Evolutionary conservation across 1,140 invertebrate genomes (phyloP).

Genomic region (Drosophila albomicans): DNA sequence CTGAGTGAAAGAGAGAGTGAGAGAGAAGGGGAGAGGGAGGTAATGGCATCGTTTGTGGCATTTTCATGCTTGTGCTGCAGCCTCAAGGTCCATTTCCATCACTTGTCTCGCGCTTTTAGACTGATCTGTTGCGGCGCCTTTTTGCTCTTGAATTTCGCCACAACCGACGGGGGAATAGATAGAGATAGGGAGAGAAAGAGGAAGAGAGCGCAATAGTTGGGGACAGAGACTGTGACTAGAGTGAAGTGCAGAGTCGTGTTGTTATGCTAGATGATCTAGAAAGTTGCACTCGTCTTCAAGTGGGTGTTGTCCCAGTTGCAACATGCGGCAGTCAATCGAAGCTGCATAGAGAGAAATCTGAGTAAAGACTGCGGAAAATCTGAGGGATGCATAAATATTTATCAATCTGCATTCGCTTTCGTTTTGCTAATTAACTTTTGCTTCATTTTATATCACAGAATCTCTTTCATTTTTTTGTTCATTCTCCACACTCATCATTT

Average conservation of each 20-base stretch:
- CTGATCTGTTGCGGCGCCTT: constrained; percentile 14
- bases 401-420: background rate
- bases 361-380: background rate
- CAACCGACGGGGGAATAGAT: background rate
- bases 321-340: constrained; percentile 3
- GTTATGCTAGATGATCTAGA: constrained; percentile 15
- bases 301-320: constrained; percentile 22
- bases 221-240: background rate
- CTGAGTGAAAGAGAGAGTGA: background rate
- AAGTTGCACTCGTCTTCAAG: constrained; percentile 40
- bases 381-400: background rate
- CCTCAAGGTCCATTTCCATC: constrained; percentile 54
- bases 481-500: background rate
- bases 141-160: constrained; percentile 43
- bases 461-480: background rate
- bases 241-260: constrained; percentile 56
- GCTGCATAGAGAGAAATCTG: background rate
- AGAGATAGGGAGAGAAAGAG: background rate
- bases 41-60: constrained; percentile 37
- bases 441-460: background rate
- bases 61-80: constrained; percentile 41
- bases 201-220: background rate
- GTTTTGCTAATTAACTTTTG: background rate
- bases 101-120: constrained; percentile 33
- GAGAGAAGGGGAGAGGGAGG: background rate